phyloP scores from a whole-genome alignment of 2,797 vertebrate species.

The Hypotaenidia philippensis region DNA sequence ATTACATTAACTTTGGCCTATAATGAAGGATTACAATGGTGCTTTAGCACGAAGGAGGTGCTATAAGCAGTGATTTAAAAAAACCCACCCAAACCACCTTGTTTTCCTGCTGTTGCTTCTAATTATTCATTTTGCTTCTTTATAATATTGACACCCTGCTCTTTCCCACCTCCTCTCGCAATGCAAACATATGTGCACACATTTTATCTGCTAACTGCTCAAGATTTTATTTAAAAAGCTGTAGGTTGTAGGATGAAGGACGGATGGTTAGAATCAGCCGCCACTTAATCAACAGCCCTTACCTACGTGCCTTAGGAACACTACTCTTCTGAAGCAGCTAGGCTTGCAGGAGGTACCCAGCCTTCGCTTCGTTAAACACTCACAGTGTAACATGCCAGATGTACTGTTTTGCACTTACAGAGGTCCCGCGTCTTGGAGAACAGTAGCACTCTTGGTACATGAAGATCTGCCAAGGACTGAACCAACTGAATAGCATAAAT shows the following conservation, averaged over 20 bases:
- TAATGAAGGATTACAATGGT: not conserved
- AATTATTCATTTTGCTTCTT: not conserved
- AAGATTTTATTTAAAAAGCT: not conserved
- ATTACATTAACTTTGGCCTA: not conserved
- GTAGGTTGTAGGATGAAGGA: not conserved
- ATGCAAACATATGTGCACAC: not conserved
- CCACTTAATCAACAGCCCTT: not conserved
- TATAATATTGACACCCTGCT: not conserved
- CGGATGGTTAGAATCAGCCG: not conserved
- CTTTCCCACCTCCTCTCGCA: not conserved
- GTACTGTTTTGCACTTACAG: not conserved
- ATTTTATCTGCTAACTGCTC: not conserved
- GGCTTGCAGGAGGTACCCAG: not conserved
- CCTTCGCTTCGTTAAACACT: not conserved
- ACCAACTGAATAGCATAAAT: not conserved
- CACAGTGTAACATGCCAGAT: not conserved
- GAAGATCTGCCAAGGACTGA: not conserved
- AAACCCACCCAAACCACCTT: too few relatives aligned
- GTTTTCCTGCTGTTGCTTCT: not conserved
- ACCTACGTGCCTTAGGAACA: not conserved
- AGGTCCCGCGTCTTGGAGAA: not conserved
- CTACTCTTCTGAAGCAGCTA: rapidly evolving
- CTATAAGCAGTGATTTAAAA: not conserved
- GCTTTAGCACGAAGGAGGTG: not conserved
- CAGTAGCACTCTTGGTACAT: not conserved